Percentiles rank a stretch among this genome's conserved stretches.
phyloP scores from a whole-genome alignment of 1,140 invertebrate genomes.

The Oreohelix idahoensis region DNA sequence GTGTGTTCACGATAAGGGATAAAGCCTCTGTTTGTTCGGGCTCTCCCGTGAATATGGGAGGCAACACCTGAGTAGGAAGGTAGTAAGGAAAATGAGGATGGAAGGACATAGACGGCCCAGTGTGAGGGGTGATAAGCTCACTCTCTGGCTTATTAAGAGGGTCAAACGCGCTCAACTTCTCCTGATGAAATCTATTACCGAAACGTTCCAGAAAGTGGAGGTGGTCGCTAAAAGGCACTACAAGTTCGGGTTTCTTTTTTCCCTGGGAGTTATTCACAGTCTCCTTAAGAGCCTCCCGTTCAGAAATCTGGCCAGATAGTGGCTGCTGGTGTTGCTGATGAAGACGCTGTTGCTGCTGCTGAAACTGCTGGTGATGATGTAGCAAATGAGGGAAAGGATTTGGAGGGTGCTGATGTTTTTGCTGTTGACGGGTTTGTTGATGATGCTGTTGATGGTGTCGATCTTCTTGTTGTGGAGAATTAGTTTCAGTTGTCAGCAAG shows the following conservation, averaged over 20 bases:
- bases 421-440: constrained; percentile 20
- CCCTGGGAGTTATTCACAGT: constrained; percentile 38
- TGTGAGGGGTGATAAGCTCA: constrained; percentile 50
- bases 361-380: constrained; percentile 36
- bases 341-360: constrained; percentile 37
- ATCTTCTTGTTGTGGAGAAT: constrained; percentile 18
- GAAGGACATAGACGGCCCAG: constrained; percentile 53
- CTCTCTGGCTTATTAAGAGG: constrained; percentile 49
- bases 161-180: constrained; percentile 67
- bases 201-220: constrained; percentile 46
- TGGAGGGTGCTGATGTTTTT: constrained; percentile 31
- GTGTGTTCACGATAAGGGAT: constrained; percentile 89
- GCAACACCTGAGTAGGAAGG: constrained; percentile 73
- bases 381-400: background rate
- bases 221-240: constrained; percentile 46
- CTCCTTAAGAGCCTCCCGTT: constrained; percentile 42
- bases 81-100: constrained; percentile 60
- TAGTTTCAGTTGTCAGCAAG: background rate
- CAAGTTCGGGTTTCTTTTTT: constrained; percentile 37
- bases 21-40: constrained; percentile 93
- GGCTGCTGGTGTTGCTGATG: constrained; percentile 31
- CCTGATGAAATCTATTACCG: constrained; percentile 46
- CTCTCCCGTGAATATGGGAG: constrained; percentile 77
- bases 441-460: constrained; percentile 27
- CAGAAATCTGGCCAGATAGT: background rate